Percentiles rank a stretch among this genome's conserved stretches.
Evolutionary conservation across 2,797 vertebrate genomes (phyloP).

Genomic region (Apogon hyalosoma): DNA sequence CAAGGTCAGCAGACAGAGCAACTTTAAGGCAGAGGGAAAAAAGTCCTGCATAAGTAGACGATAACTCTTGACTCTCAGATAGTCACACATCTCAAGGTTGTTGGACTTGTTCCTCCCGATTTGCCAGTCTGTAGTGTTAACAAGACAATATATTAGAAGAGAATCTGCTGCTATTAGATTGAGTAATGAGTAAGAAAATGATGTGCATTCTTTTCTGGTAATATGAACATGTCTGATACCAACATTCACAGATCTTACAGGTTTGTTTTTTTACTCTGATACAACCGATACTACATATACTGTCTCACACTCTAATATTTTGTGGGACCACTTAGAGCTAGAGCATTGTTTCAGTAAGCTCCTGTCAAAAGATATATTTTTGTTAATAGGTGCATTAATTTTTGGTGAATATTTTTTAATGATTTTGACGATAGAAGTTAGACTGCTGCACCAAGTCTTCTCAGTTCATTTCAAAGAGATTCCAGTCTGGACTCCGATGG

Average conservation of each 20-base stretch:
- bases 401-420: no score
- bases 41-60: neutral
- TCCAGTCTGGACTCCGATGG: no score
- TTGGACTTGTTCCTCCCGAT: neutral
- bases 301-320: no score
- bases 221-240: constrained; percentile 1
- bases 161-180: constrained; percentile 19
- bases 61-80: neutral
- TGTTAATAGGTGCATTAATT: no score
- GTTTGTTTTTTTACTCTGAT: no score
- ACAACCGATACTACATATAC: no score
- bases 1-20: constrained; percentile 5
- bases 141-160: constrained; percentile 9
- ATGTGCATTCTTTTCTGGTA: constrained; percentile 1
- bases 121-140: neutral
- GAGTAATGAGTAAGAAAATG: neutral
- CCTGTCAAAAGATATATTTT: no score
- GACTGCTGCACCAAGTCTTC: no score
- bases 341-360: no score
- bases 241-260: neutral
- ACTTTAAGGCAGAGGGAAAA: constrained; percentile 10
- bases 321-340: no score
- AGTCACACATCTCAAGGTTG: neutral
- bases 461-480: no score
- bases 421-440: no score